phyloP scores from a whole-genome alignment of 2,888 invertebrate species.

The Oligia latruncula region DNA sequence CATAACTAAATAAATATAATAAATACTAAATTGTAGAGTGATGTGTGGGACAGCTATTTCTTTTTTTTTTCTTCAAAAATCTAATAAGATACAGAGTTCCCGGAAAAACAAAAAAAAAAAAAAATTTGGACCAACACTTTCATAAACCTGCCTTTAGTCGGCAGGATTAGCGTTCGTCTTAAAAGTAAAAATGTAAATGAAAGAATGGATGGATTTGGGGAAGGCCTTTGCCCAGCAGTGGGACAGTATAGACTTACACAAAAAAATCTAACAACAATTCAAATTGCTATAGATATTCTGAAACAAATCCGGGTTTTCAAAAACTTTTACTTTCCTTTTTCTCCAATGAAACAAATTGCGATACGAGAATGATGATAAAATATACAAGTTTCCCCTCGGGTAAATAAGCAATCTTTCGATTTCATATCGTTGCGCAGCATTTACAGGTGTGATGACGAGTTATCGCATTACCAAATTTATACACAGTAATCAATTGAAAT shows the following conservation, averaged over 20 bases:
- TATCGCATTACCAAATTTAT: conserved; percentile 1
- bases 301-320: background rate
- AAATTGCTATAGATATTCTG: background rate
- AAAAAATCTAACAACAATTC: background rate
- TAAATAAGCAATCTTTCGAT: background rate
- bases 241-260: no score
- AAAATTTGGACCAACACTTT: no score
- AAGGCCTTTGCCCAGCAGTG: no score
- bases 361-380: background rate
- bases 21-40: background rate
- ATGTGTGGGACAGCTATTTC: background rate
- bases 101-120: no score
- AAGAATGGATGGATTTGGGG: no score
- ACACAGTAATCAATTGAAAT: background rate
- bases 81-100: background rate
- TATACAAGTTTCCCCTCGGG: background rate
- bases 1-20: no score
- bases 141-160: no score
- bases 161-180: no score
- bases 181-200: no score
- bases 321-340: background rate
- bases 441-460: background rate
- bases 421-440: background rate
- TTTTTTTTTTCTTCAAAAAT: background rate
- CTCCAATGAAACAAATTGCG: background rate